Percentiles rank a stretch among this genome's conserved stretches.
These are phyloP conservation scores for Ormyrus thymus DNA, from an alignment of 2,888 invertebrate genomes.

Conservation along the genomic window DNA sequence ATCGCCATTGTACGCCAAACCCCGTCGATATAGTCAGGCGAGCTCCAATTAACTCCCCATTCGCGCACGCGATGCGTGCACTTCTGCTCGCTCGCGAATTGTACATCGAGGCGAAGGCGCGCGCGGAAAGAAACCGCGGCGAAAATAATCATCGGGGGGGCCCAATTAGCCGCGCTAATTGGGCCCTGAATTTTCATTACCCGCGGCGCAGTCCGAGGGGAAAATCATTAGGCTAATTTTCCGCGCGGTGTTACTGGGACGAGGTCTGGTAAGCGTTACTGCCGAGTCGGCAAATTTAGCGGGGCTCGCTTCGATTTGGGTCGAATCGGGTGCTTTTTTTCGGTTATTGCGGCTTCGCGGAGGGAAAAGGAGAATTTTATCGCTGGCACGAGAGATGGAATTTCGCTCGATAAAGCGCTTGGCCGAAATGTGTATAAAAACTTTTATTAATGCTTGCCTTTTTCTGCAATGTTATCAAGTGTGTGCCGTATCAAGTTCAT, in stretches of 20 bases:
- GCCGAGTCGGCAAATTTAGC: neutral
- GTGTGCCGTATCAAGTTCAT: slow-evolving; percentile 2
- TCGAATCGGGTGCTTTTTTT: no score
- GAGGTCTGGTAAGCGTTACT: slow-evolving; percentile 13
- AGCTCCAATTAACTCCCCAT: no score
- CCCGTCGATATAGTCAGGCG: no score
- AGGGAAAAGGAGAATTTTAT: no score
- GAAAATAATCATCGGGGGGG: neutral
- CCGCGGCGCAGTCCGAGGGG: slow-evolving; percentile 19
- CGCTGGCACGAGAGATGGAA: no score
- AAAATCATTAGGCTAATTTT: slow-evolving; percentile 50
- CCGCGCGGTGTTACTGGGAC: slow-evolving; percentile 31
- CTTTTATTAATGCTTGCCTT: no score
- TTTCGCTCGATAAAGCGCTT: no score
- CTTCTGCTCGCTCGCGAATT: neutral
- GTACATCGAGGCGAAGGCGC: neutral
- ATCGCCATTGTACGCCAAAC: no score
- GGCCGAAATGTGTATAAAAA: no score
- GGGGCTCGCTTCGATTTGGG: no score
- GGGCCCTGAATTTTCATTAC: slow-evolving; percentile 44
- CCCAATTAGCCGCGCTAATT: slow-evolving; percentile 37
- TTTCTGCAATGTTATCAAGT: neutral
- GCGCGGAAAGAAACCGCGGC: neutral
- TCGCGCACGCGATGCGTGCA: no score
- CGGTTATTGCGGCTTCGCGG: no score